These are phyloP conservation scores for Pterois miles DNA, from an alignment of 2,797 vertebrate genomes.

Conservation along the genomic window DNA sequence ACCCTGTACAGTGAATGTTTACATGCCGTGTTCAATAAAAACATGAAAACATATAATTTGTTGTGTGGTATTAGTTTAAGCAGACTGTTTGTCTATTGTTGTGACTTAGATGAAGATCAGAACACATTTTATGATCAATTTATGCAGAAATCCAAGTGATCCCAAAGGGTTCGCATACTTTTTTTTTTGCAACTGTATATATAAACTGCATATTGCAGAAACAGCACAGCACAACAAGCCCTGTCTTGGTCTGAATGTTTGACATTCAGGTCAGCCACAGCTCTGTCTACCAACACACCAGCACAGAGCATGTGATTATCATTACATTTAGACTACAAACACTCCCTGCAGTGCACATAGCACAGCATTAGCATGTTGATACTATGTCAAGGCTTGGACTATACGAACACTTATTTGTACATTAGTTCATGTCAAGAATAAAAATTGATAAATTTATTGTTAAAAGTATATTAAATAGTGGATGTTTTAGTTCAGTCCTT, in stretches of 20 bases:
- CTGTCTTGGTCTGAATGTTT: conserved; percentile 67
- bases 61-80: no score
- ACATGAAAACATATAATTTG: no score
- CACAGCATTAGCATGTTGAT: neutral
- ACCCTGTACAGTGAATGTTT: no score
- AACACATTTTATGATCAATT: no score
- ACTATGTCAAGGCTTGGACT: neutral
- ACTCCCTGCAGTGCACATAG: neutral
- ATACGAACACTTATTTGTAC: neutral
- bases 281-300: conserved; percentile 41
- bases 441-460: no score
- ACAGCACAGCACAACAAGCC: conserved; percentile 56
- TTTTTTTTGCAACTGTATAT: no score
- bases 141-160: no score
- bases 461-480: neutral
- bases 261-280: conserved; percentile 43
- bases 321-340: conserved; percentile 50
- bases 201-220: neutral
- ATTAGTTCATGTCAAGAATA: neutral
- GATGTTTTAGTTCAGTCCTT: neutral
- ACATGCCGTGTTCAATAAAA: no score
- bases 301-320: conserved; percentile 65
- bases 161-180: no score
- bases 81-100: no score
- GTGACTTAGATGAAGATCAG: no score